Base-by-base conservation (phyloP, 2,888 invertebrate species). In the Nemotelus nigrinus region DNA sequence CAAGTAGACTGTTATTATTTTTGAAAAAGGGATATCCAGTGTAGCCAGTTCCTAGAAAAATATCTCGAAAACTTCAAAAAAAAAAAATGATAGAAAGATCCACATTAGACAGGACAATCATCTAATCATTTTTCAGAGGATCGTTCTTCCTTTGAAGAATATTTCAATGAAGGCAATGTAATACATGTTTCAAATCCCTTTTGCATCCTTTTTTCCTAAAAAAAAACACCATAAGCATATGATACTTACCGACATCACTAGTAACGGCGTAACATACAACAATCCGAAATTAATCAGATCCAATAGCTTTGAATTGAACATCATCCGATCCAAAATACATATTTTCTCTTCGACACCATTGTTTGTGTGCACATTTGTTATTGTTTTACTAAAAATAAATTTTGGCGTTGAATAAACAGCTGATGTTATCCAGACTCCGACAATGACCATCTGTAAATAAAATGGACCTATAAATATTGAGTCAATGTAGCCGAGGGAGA, bases 351-450 rank as follows among this genome's bases (percentile, higher is more conserved):
- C 85, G 43, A 83, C 84, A 0, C 87, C 87, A 77, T 86, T 85
- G 79, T 83, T 84, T 48, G 84, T 86, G 80, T 87, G 87, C 8
- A 87, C 84, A 79, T 87, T 91, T 39, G 90, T 90, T 72, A 94
- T 91, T 0, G 94, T 94, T 84, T 93, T 93, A 81, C 94, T 94
- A 89, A 94, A 94, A 81, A 95, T 90, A 84, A 96, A 93, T 84
- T 94, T 93, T 0, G 96, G 96, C 2, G 93, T 92, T 80, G 94
- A 95, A 88, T 95, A 95, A 0, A 92, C 88, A 0, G 94, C 94
- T 80, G 95, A 94, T 39, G 93, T 90, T 75, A 94, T 89, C 96
- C 96, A 96, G 3, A 96, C 95, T 2, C 91, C 89, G 41, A 92
- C 87, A 81, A 96, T 94, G 74, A 94, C 93, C 84, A 93, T 84